These are phyloP conservation scores for Lasioglossum morio DNA, from an alignment of 2,888 invertebrate species.

Conservation along the genomic window DNA sequence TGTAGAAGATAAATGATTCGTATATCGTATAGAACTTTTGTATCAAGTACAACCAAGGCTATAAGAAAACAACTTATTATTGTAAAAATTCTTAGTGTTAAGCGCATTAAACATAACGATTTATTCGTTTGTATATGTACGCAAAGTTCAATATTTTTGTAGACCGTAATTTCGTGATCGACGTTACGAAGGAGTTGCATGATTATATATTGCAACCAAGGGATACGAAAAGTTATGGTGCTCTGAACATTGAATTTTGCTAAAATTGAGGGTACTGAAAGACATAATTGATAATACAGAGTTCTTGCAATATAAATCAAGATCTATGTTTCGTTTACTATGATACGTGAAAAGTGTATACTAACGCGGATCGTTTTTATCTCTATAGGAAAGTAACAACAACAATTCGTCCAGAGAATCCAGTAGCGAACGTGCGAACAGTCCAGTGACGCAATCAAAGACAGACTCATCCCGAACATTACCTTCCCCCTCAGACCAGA, in stretches of 20 bases:
- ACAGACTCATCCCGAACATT: slow-evolving; percentile 74
- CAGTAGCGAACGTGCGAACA: slow-evolving; percentile 76
- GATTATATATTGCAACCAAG: not conserved
- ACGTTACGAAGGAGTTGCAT: not conserved
- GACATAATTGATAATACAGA: slow-evolving; percentile 41
- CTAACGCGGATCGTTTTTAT: slow-evolving; percentile 63
- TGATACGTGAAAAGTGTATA: slow-evolving; percentile 43
- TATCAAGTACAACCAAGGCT: slow-evolving; percentile 72
- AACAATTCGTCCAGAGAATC: slow-evolving; percentile 82
- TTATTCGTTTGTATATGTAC: slow-evolving; percentile 28
- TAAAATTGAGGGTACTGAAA: slow-evolving; percentile 40
- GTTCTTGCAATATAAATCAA: slow-evolving; percentile 55
- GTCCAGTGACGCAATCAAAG: slow-evolving; percentile 71
- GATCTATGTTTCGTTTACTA: slow-evolving; percentile 54
- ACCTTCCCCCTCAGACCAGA: slow-evolving; percentile 81
- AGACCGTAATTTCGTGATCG: slow-evolving; percentile 47
- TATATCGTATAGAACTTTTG: slow-evolving; percentile 55
- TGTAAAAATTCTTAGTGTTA: slow-evolving; percentile 51
- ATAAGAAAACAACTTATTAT: slow-evolving; percentile 44
- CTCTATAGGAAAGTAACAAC: slow-evolving; percentile 83
- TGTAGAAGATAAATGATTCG: slow-evolving; percentile 34
- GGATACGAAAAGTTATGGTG: slow-evolving; percentile 27
- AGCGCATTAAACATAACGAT: slow-evolving; percentile 35
- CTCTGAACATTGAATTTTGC: slow-evolving; percentile 48
- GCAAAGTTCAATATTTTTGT: slow-evolving; percentile 54